Evolutionary conservation across 2,888 invertebrate genomes (phyloP), one percentile per base, ranked within the genome.

Genomic region (Eilema caniola): DNA sequence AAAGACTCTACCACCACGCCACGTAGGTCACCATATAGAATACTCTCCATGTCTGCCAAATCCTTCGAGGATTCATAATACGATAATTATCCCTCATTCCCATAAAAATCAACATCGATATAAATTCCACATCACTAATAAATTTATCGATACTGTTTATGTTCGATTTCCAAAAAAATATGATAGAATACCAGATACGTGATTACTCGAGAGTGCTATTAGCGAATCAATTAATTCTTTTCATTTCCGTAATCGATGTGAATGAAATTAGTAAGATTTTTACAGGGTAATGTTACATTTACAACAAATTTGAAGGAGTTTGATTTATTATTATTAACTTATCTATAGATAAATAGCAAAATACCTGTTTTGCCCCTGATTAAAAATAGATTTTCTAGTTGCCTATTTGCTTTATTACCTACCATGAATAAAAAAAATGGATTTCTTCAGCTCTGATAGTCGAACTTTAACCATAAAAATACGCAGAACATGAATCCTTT

Each of bases 51-150:
- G n/a, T 33, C 62, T 62, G 33, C 2, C 2, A 62, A 37, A 16
- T 23, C 23, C 16, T 25, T 25, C 5, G 20, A 20, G 24, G 20
- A 28, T 47, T 12, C 16, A n/a, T n/a, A 23, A 20, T 33, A 2
- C 47, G 11, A 53, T n/a, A 53, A n/a, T n/a, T 12, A 3, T 2
- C 31, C 7, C 16, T 24, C 25, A 33, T 65, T 61, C 69, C 70
- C 62, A 66, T 63, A 68, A 66, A 71, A 73, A 70, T 69, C 67
- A 56, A 24, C 2, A 69, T 74, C 72, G 68, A 75, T 81, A 66
- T 78, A 78, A 73, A 81, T 75, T 65, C 71, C 73, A 77, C 81
- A 72, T 69, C 73, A 73, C 73, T 78, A 76, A 72, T 78, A 69
- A 81, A n/a, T 76, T 72, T 74, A 72, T 70, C 20, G 25, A 59